Evolutionary conservation across 2,113 vertebrate species (phyloP), one percentile per base, ranked within the genome.

Genomic region (Bombycilla garrulus): DNA sequence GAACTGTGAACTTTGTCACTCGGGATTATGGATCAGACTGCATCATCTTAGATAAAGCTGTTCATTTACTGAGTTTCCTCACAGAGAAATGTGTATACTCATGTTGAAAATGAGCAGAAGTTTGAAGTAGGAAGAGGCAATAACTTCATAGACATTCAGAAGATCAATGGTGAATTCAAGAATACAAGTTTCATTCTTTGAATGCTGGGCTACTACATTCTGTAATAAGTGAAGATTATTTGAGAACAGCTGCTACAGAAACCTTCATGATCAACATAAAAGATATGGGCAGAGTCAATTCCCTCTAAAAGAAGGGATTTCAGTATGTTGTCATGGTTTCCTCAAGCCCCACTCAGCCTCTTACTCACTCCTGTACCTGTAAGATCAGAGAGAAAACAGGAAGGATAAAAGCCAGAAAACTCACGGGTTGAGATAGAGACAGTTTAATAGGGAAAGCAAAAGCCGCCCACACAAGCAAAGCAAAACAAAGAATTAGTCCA

Each of bases 311-410:
- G 51, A 29, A 19, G 7, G 9, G 0, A 50, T 20, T 71, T 47
- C 19, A 29, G 4, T 23, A 16, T 36, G 12, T 57, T 31, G 13
- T 40, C 11, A 6, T 65, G 31, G 50, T 72, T 81, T 65, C 26
- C 48, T 48, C 31, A 57, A 65, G 36, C 26, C 5, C 15, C 18
- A 28, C 10, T 22, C 18, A 13, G 31, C 14, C 0, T 0, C 21
- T 64, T 14, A 4, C 21, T 64, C 21, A 26, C 6, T 64, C 26
- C 17, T 35, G 24, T 31, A 31, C 9, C 40, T 40, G 13, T 40
- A 48, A 26, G 7, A 48, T 56, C 11, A 42, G 42, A 40, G 9
- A 71, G 25, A 35, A 53, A 64, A 31, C 5, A 12, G 5, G 57
- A 64, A 42, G 14, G 31, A 29, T 42, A 56, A 71, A 64, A 56